Evolutionary conservation across 2,888 invertebrate genomes (phyloP).

Genomic region (Troides oblongomaculatus): DNA sequence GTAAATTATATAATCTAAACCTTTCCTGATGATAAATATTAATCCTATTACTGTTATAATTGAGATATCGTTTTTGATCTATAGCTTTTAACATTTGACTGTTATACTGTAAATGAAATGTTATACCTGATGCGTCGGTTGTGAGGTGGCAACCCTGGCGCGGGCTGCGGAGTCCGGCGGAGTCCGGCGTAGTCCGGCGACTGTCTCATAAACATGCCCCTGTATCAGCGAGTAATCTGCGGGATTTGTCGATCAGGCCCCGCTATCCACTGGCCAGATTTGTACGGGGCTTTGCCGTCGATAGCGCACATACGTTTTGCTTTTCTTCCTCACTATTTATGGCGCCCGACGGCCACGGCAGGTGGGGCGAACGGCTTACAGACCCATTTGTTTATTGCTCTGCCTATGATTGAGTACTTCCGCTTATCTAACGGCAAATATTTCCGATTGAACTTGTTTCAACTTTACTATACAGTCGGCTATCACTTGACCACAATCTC

Average conservation of each 20-base stretch:
- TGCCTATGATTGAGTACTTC: constrained; percentile 36
- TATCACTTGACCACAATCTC: too few species aligned
- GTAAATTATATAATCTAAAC: too few species aligned
- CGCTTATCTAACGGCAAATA: background rate
- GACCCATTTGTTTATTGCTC: constrained; percentile 50
- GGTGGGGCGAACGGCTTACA: constrained; percentile 52
- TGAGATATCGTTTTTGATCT: too few species aligned
- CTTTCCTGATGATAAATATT: too few species aligned
- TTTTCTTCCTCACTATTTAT: constrained; percentile 74
- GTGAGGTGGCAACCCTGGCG: constrained; percentile 49
- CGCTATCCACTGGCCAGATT: constrained; percentile 76
- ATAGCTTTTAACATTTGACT: too few species aligned
- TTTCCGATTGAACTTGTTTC: background rate
- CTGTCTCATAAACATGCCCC: constrained; percentile 77
- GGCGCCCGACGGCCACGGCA: constrained; percentile 50
- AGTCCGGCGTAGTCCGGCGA: constrained; percentile 63
- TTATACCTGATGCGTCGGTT: too few species aligned
- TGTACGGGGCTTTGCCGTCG: constrained; percentile 74
- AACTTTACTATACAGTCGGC: too few species aligned
- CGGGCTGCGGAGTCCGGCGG: constrained; percentile 24
- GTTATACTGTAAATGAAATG: too few species aligned
- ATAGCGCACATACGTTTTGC: constrained; percentile 74
- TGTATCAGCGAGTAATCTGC: constrained; percentile 80
- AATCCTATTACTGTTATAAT: too few species aligned
- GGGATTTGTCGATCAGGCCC: constrained; percentile 79